Conservation (phyloP, 2,888 invertebrate genomes). For the Ommatoiulus sabulosus region DNA sequence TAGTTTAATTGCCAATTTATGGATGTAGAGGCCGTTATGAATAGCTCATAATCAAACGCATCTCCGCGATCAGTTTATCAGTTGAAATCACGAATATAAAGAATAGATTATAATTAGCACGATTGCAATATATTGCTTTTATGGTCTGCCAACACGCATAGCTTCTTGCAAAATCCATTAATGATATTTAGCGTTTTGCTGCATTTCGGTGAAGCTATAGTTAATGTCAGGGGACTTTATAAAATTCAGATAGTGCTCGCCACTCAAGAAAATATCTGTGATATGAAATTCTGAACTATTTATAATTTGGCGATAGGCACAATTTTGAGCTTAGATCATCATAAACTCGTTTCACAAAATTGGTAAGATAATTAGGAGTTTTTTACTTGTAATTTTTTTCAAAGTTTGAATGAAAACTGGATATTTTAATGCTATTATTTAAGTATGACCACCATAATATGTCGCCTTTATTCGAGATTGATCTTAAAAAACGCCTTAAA, state of each 20-base stretch:
- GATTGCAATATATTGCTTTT: background rate
- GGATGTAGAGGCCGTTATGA: background rate
- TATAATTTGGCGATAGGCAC: background rate
- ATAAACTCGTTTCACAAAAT: background rate
- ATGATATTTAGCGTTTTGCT: background rate
- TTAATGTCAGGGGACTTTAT: background rate
- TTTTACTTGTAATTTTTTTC: too few relatives aligned
- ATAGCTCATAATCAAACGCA: background rate
- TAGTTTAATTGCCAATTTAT: slow-evolving; percentile 35
- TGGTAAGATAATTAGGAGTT: too few relatives aligned
- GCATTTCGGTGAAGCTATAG: background rate
- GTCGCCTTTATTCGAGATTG: too few relatives aligned
- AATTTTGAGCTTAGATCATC: background rate
- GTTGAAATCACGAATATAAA: slow-evolving; percentile 11
- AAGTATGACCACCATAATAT: too few relatives aligned
- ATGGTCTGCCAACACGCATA: background rate
- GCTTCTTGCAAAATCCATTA: background rate
- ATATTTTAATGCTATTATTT: too few relatives aligned
- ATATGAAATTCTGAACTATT: background rate
- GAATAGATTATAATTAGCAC: background rate
- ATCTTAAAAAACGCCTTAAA: too few relatives aligned
- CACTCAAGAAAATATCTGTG: background rate
- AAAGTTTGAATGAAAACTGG: too few relatives aligned
- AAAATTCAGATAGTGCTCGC: background rate
- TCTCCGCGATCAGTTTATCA: background rate